phyloP scores from a whole-genome alignment of 2,888 invertebrate genomes.

The Luperina nickerlii region DNA sequence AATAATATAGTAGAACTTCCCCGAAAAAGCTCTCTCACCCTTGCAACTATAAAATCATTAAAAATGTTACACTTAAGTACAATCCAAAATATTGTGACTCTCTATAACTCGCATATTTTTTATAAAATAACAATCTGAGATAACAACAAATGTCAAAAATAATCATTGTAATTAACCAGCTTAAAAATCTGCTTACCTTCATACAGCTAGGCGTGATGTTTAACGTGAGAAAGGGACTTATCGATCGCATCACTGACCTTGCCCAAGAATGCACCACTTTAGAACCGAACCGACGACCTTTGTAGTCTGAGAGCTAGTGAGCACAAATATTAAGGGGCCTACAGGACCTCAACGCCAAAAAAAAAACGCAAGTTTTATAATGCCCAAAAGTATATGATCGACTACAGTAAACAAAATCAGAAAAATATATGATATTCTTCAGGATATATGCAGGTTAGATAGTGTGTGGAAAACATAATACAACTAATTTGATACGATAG shows the following conservation, averaged over 20 bases:
- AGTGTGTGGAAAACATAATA: no score
- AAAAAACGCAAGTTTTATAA: no score
- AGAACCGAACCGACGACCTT: conserved; percentile 58
- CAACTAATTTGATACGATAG: no score
- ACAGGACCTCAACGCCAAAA: no score
- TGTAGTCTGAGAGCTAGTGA: conserved; percentile 34
- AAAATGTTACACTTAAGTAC: neutral
- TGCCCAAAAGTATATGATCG: no score
- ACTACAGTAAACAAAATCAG: no score
- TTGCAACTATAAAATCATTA: neutral
- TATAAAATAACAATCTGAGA: neutral
- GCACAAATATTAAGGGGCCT: neutral
- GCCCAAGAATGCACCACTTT: conserved; percentile 63
- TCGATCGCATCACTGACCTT: conserved; percentile 60
- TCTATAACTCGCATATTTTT: neutral
- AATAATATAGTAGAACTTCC: neutral
- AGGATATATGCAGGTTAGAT: no score
- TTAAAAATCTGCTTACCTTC: conserved; percentile 23
- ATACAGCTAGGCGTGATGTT: conserved; percentile 30
- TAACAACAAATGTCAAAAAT: conserved; percentile 22
- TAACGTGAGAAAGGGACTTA: conserved; percentile 60
- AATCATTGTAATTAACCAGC: conserved; percentile 9
- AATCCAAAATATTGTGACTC: neutral
- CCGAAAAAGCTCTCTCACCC: neutral
- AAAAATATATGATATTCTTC: no score